Base-by-base conservation (phyloP, 2,797 vertebrate species). In the Ambastaia sidthimunki region DNA sequence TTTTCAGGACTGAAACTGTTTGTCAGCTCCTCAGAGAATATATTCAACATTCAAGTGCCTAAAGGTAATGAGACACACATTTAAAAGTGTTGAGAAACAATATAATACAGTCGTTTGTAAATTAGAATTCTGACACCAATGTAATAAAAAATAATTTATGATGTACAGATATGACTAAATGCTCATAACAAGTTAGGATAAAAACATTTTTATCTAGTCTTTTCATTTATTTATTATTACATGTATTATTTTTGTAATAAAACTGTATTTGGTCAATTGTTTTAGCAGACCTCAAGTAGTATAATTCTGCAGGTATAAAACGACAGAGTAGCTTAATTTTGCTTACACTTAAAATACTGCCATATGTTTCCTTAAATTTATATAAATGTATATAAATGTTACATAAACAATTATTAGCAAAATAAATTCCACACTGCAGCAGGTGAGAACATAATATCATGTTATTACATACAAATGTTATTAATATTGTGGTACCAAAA, bases 1-100 rank as follows among this genome's bases (percentile, higher is more conserved):
- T 74, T 31, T 75, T 47, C 73, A 66, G 28, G 19, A 41, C 48
- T 23, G 47, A 65, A 76, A 77, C 63, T 44, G 11, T 19, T 34
- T 44, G 48, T 67, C 11, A 0, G n/a, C 4, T n/a, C 37, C 73
- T 52, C 3, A 0, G 6, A 18, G 37, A 57, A 47, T 10, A 31
- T 59, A 31, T 3, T 25, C 34, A 37, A 7, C 21, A 59, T 59
- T 12, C 18, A 28, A 44, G 41, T 69, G 54, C 52, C 65, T 23
- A 57, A 15, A 78, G 76, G 76, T 78, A 78, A 71, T 60, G 41
- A 50, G 25, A 37, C 48, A 15, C 7, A 41, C 1, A 7, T 11
- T 41, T 9, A 0, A 41, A 41, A 41, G 21, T 66, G 12, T 12
- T 65, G 5, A 34, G 31, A 4, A 3, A 31, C 23, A 50, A 11